phyloP scores from a whole-genome alignment of 2,113 vertebrate genomes.

The Rhadina sibilatrix region DNA sequence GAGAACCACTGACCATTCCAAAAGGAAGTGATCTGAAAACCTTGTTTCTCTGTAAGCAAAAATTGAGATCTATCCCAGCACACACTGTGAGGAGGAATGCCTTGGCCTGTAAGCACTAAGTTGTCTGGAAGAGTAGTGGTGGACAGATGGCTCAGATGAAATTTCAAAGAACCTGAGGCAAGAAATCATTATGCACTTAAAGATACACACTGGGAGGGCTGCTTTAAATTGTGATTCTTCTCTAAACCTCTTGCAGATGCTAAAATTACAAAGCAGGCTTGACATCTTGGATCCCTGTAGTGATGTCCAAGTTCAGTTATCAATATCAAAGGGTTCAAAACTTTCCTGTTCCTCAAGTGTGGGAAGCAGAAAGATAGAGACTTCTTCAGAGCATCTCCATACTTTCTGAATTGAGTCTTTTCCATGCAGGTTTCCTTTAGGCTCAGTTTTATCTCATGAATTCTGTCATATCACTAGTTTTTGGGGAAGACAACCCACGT shows the following conservation, averaged over 20 bases:
- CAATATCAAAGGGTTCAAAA: background rate
- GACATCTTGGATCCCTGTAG: background rate
- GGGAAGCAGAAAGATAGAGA: background rate
- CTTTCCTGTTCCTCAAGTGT: background rate
- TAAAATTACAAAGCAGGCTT: background rate
- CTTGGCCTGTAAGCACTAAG: background rate
- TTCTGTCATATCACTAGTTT: background rate
- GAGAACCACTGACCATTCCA: background rate
- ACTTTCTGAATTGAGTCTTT: background rate
- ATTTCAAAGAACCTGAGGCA: background rate
- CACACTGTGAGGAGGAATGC: background rate
- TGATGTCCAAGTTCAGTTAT: background rate
- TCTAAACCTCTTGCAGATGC: background rate
- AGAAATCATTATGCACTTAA: background rate
- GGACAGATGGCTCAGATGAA: background rate
- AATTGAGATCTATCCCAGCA: background rate
- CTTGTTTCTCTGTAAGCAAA: background rate
- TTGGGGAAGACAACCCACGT: background rate
- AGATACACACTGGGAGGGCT: background rate
- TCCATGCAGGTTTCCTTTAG: background rate
- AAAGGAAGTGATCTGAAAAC: background rate
- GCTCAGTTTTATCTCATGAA: background rate
- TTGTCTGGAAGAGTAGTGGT: background rate
- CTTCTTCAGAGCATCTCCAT: background rate
- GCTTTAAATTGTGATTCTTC: background rate